These are phyloP conservation scores for Colaptes auratus DNA, from an alignment of 2,113 vertebrate species.

Conservation along the genomic window DNA sequence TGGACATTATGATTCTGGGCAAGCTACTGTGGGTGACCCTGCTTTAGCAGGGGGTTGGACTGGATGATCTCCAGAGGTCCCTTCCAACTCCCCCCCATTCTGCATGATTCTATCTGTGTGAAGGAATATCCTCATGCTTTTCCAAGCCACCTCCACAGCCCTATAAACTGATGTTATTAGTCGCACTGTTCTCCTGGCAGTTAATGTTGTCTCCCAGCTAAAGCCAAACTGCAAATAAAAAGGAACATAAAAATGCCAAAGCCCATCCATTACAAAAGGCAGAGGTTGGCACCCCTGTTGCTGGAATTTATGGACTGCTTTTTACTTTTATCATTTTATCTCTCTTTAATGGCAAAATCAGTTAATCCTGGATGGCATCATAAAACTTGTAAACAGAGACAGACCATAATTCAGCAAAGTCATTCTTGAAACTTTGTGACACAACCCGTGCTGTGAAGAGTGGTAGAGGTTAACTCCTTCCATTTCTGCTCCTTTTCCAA, in stretches of 20 bases:
- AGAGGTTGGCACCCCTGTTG: background rate
- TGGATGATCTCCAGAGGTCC: too few species aligned
- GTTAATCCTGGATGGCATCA: conserved; percentile 17
- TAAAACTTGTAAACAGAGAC: background rate
- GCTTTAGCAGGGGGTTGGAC: too few species aligned
- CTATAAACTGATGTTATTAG: background rate
- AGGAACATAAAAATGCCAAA: conserved; percentile 1
- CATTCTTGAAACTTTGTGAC: background rate
- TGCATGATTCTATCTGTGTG: background rate
- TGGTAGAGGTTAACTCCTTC: background rate
- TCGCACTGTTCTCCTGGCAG: background rate
- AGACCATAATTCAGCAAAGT: background rate
- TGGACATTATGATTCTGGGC: too few species aligned
- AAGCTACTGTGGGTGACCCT: too few species aligned
- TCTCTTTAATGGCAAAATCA: conserved; percentile 1
- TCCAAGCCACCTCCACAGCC: background rate
- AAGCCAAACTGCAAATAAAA: conserved; percentile 2
- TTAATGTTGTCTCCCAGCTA: background rate
- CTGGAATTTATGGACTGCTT: conserved; percentile 22
- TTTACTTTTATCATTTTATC: conserved; percentile 32
- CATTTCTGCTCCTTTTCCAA: background rate
- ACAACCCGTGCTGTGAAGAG: background rate
- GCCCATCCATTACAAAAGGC: background rate
- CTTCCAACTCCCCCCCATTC: too few species aligned
- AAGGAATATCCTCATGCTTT: background rate